A percentile compares a stretch with the other conserved stretches of the same genome.
phyloP scores from a whole-genome alignment of 2,888 invertebrate species.

The Trichogramma evanescens region DNA sequence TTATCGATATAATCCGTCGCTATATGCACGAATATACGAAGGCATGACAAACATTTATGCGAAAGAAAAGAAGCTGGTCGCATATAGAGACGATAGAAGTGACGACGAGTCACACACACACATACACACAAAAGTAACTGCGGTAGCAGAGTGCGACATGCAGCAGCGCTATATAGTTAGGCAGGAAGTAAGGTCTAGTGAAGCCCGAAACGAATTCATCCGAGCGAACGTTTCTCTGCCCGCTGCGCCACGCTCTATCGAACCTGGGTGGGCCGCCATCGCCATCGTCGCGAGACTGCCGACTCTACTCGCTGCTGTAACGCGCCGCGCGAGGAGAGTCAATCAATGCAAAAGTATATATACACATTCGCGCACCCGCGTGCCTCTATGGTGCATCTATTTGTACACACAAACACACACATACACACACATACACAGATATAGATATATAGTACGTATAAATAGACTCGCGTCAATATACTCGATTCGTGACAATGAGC shows the following conservation, averaged over 20 bases:
- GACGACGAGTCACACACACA: not conserved
- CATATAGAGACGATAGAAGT: not conserved
- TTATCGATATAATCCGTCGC: too few species aligned
- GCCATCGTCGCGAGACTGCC: not conserved
- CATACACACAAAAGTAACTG: not conserved
- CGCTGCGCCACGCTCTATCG: slow-evolving; percentile 35
- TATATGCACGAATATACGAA: too few species aligned
- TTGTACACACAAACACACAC: not conserved
- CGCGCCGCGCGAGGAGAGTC: too few species aligned
- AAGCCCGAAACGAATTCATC: slow-evolving; percentile 32
- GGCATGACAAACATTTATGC: too few species aligned
- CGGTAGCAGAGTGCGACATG: too few species aligned
- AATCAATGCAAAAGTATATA: too few species aligned
- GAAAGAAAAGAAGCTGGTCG: not conserved
- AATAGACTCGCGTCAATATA: not conserved
- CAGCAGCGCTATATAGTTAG: too few species aligned
- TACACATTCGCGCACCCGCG: too few species aligned
- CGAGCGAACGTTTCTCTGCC: slow-evolving; percentile 27
- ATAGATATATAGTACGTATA: not conserved
- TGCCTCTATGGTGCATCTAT: too few species aligned
- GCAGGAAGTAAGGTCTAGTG: slow-evolving; percentile 32
- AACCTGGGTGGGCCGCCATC: slow-evolving; percentile 36
- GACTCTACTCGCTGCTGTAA: too few species aligned
- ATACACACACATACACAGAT: slow-evolving; percentile 16
- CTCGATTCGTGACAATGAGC: not conserved